Evolutionary conservation across 2,113 vertebrate species (phyloP).

Genomic region (Gallinago paraguaiae): DNA sequence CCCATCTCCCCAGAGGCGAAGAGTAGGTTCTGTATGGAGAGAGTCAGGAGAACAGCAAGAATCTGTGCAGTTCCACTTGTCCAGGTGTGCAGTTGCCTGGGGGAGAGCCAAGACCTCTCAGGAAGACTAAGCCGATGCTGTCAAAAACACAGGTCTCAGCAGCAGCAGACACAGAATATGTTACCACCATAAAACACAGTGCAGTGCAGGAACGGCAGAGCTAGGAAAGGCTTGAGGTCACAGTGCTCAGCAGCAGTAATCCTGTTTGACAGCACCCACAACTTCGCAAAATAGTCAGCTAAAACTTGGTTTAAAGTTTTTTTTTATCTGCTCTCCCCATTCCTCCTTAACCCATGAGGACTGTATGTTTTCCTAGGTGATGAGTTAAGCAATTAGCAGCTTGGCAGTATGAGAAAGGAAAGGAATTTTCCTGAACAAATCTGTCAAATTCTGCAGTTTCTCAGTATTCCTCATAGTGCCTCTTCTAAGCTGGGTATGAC

Average conservation of each 20-base stretch:
- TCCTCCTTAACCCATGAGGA: not conserved
- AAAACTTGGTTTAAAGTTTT: not conserved
- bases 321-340: not conserved
- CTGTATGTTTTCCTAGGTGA: not conserved
- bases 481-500: not conserved
- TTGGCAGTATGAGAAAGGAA: not conserved
- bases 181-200: not conserved
- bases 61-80: not conserved
- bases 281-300: not conserved
- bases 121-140: accelerated
- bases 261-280: not conserved
- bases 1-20: not conserved
- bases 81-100: accelerated
- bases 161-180: not conserved
- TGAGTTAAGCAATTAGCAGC: not conserved
- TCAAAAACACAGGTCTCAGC: not conserved
- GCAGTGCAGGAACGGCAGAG: not conserved
- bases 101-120: not conserved
- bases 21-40: not conserved
- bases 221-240: not conserved
- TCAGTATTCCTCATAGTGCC: not conserved
- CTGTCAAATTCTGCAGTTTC: not conserved
- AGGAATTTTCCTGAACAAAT: not conserved
- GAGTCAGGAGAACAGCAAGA: not conserved
- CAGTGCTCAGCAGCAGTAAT: not conserved